Conservation (phyloP, 1,140 invertebrate genomes). For the Zaprionus camerounensis region DNA sequence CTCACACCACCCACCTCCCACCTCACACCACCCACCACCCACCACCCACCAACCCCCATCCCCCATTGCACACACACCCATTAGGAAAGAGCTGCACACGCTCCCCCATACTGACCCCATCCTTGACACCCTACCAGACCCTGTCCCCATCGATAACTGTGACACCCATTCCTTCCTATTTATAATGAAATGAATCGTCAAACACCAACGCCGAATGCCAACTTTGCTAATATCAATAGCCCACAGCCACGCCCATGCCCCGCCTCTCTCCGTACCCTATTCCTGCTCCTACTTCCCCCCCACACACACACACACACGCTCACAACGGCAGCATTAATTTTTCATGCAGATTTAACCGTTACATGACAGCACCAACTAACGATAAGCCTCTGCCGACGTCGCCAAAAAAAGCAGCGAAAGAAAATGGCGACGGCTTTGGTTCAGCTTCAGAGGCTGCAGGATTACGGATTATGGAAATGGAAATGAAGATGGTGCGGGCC, state of each 20-base stretch:
- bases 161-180: constrained; percentile 7
- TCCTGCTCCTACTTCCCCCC: neutral
- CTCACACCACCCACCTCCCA: no score
- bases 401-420: constrained; percentile 30
- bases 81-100: neutral
- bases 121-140: neutral
- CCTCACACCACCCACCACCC: no score
- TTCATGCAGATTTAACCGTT: constrained; percentile 61
- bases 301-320: constrained; percentile 8
- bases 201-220: constrained; percentile 34
- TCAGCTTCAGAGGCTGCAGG: constrained; percentile 10
- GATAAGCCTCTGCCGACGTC: constrained; percentile 24
- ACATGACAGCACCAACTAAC: constrained; percentile 53
- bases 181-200: constrained; percentile 20
- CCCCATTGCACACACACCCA: neutral
- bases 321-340: constrained; percentile 43
- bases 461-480: constrained; percentile 15
- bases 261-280: no score
- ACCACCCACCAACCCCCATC: no score
- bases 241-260: constrained; percentile 4
- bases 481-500: neutral
- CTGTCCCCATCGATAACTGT: neutral
- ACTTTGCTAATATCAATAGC: constrained; percentile 49
- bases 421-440: constrained; percentile 56
- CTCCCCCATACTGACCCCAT: neutral